Percentiles rank a stretch among this genome's conserved stretches.
Evolutionary conservation across 2,113 vertebrate species (phyloP).

Genomic region (Tenrec ecaudatus): DNA sequence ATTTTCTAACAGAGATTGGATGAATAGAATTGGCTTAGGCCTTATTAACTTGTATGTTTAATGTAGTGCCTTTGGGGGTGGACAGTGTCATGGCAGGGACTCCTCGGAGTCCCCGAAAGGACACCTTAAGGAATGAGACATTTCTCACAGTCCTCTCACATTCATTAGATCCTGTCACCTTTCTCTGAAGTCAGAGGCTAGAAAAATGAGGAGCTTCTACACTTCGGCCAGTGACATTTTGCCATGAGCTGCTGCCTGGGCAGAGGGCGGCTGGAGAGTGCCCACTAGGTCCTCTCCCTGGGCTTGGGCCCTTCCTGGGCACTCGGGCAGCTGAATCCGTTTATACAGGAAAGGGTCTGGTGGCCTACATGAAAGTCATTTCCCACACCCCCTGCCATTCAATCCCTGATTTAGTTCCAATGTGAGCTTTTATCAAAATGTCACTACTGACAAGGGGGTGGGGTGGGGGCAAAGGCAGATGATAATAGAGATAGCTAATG

Average conservation of each 20-base stretch:
- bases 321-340: slow-evolving; percentile 16
- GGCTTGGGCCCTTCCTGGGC: slow-evolving; percentile 55
- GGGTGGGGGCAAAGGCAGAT: slow-evolving; percentile 43
- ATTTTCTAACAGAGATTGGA: not conserved
- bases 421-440: slow-evolving; percentile 69
- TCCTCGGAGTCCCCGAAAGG: slow-evolving; percentile 49
- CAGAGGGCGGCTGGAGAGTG: not conserved
- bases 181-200: slow-evolving; percentile 72
- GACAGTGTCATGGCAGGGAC: not conserved
- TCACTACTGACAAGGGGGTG: not conserved
- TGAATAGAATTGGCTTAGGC: not conserved
- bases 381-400: slow-evolving; percentile 29
- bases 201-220: slow-evolving; percentile 74
- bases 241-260: slow-evolving; percentile 55
- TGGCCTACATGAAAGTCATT: not conserved
- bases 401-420: slow-evolving; percentile 54
- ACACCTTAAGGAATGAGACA: slow-evolving; percentile 56
- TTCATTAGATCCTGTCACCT: slow-evolving; percentile 65
- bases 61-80: not conserved
- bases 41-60: not conserved
- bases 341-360: not conserved
- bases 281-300: slow-evolving; percentile 53
- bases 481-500: slow-evolving; percentile 50
- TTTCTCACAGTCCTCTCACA: slow-evolving; percentile 62
- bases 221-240: slow-evolving; percentile 44